A percentile compares a stretch with the other conserved stretches of the same genome.
Evolutionary conservation across 1,140 invertebrate species (phyloP).

Genomic region (Dryas iulia): DNA sequence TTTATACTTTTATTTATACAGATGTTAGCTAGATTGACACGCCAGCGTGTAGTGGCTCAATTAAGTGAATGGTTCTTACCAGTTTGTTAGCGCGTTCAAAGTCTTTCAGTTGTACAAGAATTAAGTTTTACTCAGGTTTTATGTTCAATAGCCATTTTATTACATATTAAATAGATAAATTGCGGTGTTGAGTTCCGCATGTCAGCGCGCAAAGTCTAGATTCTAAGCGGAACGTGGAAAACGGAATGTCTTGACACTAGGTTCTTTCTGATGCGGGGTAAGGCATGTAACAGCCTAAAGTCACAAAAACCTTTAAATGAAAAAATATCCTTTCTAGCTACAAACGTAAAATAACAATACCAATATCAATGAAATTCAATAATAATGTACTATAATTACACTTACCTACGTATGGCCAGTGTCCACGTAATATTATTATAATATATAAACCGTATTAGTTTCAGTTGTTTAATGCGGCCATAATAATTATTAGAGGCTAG

Average conservation of each 20-base stretch:
- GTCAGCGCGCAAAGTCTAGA: too few relatives aligned
- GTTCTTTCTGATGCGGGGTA: too few relatives aligned
- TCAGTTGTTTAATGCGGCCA: background rate
- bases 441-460: background rate
- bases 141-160: background rate
- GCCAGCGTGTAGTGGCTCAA: background rate
- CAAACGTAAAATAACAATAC: background rate
- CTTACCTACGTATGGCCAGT: too few relatives aligned
- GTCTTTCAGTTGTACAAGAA: background rate
- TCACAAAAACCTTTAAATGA: background rate
- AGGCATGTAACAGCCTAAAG: too few relatives aligned
- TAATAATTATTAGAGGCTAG: background rate
- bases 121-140: background rate
- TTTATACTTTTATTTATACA: slow-evolving; percentile 1
- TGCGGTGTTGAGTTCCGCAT: too few relatives aligned
- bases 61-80: background rate
- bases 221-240: too few relatives aligned
- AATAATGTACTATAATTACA: background rate
- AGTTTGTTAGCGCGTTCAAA: background rate
- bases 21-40: background rate
- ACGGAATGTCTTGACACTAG: too few relatives aligned
- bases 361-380: background rate
- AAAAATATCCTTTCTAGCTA: background rate
- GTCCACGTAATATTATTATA: background rate
- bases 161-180: too few relatives aligned